Evolutionary conservation across 2,113 vertebrate genomes (phyloP).

Genomic region (Corythornis madagascariensis): DNA sequence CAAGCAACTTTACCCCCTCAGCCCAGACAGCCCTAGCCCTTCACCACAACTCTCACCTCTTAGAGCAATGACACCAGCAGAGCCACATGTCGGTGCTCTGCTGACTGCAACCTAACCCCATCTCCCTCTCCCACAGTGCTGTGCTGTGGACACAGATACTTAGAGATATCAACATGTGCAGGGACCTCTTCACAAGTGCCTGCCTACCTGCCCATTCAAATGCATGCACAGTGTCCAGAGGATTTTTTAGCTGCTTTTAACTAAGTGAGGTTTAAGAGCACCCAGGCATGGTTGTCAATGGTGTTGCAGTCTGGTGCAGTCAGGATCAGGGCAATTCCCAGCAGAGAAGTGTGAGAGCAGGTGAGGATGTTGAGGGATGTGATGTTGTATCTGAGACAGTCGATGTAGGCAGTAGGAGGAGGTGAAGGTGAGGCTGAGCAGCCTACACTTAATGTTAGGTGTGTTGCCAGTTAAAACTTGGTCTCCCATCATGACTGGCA

Average conservation of each 20-base stretch:
- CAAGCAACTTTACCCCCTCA: not conserved
- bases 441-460: not conserved
- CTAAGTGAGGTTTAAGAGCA: not conserved
- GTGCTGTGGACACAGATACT: not conserved
- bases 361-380: not conserved
- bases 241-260: not conserved
- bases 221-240: fast-evolving
- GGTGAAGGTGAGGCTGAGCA: not conserved
- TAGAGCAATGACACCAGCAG: fast-evolving
- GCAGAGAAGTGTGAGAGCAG: not conserved
- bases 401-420: not conserved
- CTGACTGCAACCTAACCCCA: not conserved
- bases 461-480: not conserved
- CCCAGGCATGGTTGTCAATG: not conserved
- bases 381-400: not conserved
- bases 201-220: not conserved
- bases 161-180: fast-evolving
- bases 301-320: fast-evolving
- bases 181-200: not conserved
- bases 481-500: not conserved
- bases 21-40: fast-evolving
- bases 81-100: fast-evolving
- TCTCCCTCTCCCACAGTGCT: fast-evolving
- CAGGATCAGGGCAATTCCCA: not conserved
- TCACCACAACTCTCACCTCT: fast-evolving